Conservation (phyloP, 2,888 invertebrate genomes). For the Caenorhabditis doughertyi region DNA sequence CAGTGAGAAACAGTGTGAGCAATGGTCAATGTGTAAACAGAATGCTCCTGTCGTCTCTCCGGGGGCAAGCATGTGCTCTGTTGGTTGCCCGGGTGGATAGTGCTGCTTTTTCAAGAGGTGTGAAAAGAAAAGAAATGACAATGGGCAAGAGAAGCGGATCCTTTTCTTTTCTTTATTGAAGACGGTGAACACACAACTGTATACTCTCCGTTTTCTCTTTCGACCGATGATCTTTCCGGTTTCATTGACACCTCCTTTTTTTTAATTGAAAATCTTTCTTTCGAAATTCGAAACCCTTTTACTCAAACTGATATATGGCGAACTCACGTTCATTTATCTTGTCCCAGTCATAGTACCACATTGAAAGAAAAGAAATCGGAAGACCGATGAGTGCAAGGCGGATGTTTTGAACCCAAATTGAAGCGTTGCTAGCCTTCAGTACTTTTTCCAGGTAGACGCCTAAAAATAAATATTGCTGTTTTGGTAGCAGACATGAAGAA, state of each 20-base stretch:
- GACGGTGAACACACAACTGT: conserved; percentile 42
- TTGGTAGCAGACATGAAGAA: conserved; percentile 13
- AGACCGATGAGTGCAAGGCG: conserved; percentile 94
- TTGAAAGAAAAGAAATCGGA: conserved; percentile 89
- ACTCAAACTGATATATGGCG: neutral
- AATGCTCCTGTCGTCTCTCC: conserved; percentile 8
- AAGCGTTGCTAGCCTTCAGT: conserved; percentile 89
- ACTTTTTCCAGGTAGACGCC: conserved; percentile 99
- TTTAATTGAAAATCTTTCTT: neutral
- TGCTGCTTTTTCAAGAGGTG: conserved; percentile 40
- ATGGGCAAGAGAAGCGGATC: conserved; percentile 45
- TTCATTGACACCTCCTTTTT: conserved; percentile 42
- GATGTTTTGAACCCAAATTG: conserved; percentile 96
- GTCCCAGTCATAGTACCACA: conserved; percentile 79
- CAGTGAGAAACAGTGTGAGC: conserved; percentile 23
- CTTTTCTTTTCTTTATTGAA: conserved; percentile 27
- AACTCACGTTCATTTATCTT: conserved; percentile 75
- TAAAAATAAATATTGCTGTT: conserved; percentile 40
- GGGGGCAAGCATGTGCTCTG: conserved; percentile 53
- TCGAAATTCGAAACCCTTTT: conserved; percentile 34
- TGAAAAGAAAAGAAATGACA: conserved; percentile 49
- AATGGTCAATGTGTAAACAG: conserved; percentile 49
- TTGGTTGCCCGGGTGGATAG: conserved; percentile 24
- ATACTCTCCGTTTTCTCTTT: conserved; percentile 10
- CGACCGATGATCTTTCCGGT: conserved; percentile 56